Conservation (phyloP, 2,797 vertebrate species). For the Malacoctenus gilli region DNA sequence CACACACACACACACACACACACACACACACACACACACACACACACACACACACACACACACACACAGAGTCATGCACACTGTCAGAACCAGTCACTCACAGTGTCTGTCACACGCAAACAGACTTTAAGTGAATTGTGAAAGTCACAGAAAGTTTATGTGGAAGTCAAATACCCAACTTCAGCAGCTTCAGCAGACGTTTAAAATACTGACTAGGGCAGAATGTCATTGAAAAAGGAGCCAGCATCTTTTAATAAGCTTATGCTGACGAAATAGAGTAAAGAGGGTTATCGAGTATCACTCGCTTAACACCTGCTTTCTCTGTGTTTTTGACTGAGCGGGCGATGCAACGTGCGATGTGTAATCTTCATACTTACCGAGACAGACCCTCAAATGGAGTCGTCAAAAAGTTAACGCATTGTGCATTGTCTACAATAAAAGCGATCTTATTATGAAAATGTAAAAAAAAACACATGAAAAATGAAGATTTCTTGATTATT, state of each 20-base stretch:
- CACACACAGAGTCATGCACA: no score
- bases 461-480: no score
- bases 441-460: no score
- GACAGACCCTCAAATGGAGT: not conserved
- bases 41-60: conserved; percentile 8
- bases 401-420: no score
- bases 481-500: no score
- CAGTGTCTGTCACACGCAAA: conserved; percentile 12
- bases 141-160: conserved; percentile 44
- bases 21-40: not conserved
- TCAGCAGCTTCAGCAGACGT: conserved; percentile 12
- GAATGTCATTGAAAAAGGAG: conserved; percentile 27
- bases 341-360: not conserved
- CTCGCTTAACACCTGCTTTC: conserved; percentile 2
- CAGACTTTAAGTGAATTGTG: conserved; percentile 26
- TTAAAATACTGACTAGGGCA: conserved; percentile 32
- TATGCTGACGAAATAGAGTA: no score
- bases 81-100: no score
- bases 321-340: no score
- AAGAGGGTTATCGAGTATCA: conserved; percentile 12
- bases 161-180: conserved; percentile 41
- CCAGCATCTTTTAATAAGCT: no score
- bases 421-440: no score
- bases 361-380: not conserved
- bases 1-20: conserved; percentile 49